phyloP scores from a whole-genome alignment of 2,888 invertebrate species.

The Neocrepidodera transversa region DNA sequence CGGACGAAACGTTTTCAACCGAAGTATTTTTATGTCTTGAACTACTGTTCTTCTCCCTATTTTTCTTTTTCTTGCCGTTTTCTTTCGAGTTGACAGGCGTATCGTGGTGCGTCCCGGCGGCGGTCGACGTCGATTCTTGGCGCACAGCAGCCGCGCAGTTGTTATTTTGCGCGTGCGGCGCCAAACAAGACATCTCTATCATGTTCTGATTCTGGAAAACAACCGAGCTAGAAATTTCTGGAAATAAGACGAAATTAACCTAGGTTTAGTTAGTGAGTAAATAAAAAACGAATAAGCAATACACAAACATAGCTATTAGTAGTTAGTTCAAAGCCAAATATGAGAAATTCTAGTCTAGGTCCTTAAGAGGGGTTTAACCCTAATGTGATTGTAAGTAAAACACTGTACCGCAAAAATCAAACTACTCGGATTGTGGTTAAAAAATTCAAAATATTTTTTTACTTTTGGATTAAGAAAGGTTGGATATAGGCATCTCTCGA shows the following conservation, averaged over 20 bases:
- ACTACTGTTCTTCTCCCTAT: slow-evolving; percentile 39
- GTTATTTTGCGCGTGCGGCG: slow-evolving; percentile 70
- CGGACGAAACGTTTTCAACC: slow-evolving; percentile 36
- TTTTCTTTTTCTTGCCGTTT: slow-evolving; percentile 36
- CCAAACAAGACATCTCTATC: slow-evolving; percentile 74
- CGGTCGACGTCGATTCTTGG: slow-evolving; percentile 32
- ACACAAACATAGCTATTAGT: slow-evolving; percentile 52
- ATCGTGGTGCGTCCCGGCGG: slow-evolving; percentile 23
- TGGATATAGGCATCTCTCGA: no score
- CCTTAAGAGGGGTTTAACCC: no score
- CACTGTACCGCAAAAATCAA: no score
- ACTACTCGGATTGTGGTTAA: no score
- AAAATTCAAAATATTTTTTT: no score
- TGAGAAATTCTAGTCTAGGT: slow-evolving; percentile 15
- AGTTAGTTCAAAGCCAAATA: slow-evolving; percentile 52
- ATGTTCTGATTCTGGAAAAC: slow-evolving; percentile 64
- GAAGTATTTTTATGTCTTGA: slow-evolving; percentile 32
- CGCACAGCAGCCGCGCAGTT: slow-evolving; percentile 55
- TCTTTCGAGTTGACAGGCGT: slow-evolving; percentile 39
- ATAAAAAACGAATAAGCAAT: slow-evolving; percentile 46
- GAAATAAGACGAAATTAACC: slow-evolving; percentile 61
- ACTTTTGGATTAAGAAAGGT: no score
- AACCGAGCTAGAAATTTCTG: slow-evolving; percentile 62
- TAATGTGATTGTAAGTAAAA: no score
- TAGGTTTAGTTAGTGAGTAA: slow-evolving; percentile 61